Percentiles rank a stretch among this genome's conserved stretches.
Evolutionary conservation across 2,888 invertebrate genomes (phyloP).

Genomic region (Ochropleura leucogaster): DNA sequence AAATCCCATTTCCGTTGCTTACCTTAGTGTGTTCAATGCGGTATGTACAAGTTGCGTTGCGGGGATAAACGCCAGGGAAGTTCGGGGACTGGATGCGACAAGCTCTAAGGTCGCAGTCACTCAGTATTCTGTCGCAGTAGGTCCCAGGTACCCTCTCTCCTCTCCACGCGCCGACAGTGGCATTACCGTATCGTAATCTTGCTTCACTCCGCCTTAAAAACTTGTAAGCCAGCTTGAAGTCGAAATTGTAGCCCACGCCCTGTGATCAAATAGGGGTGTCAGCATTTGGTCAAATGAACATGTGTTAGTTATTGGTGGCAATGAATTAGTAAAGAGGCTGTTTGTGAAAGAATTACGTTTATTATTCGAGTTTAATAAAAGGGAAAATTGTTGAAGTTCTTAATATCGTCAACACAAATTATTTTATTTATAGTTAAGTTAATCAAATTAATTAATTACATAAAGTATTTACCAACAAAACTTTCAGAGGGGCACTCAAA

Average conservation of each 20-base stretch:
- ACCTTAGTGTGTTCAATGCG: slow-evolving; percentile 92
- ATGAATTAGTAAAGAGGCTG: background rate
- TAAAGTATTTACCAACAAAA: slow-evolving; percentile 15
- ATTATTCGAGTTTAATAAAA: slow-evolving; percentile 1
- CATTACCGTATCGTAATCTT: slow-evolving; percentile 94
- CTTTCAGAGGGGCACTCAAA: slow-evolving; percentile 27
- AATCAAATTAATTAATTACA: slow-evolving; percentile 26
- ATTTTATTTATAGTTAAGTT: background rate
- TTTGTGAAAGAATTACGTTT: background rate
- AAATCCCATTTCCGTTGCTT: slow-evolving; percentile 56
- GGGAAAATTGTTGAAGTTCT: background rate
- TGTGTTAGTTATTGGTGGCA: background rate
- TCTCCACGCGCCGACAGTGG: slow-evolving; percentile 93
- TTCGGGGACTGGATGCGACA: slow-evolving; percentile 97
- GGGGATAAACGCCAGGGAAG: slow-evolving; percentile 97
- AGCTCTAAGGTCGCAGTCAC: slow-evolving; percentile 93
- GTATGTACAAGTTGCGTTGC: slow-evolving; percentile 96
- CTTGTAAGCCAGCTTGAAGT: slow-evolving; percentile 96
- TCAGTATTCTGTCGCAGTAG: slow-evolving; percentile 95
- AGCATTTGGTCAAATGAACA: slow-evolving; percentile 14
- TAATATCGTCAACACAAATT: background rate
- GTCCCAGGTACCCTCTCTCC: slow-evolving; percentile 94
- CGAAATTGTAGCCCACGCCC: slow-evolving; percentile 95
- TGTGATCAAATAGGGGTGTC: slow-evolving; percentile 72
- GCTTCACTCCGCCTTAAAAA: slow-evolving; percentile 94